phyloP scores from a whole-genome alignment of 2,113 vertebrate genomes.

The Pedetes capensis region DNA sequence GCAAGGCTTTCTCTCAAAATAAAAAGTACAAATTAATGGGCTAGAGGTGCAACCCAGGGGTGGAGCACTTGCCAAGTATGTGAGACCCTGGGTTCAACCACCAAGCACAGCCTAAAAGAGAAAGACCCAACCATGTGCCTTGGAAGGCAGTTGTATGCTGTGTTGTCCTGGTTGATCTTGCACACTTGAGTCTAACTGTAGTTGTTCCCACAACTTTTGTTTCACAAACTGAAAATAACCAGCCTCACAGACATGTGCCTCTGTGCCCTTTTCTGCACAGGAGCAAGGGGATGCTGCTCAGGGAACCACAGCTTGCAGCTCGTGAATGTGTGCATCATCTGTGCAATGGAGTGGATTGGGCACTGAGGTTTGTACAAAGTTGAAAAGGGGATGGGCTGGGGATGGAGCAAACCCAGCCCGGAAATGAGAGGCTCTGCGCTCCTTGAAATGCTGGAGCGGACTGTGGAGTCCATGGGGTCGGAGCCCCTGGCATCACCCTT shows the following conservation, averaged over 20 bases:
- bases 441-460: not conserved
- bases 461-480: not conserved
- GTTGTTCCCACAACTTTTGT: not conserved
- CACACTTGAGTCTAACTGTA: not conserved
- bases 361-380: not conserved
- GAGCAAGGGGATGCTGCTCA: not conserved
- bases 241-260: not conserved
- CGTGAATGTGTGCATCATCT: constrained; percentile 19
- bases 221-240: not conserved
- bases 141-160: not conserved
- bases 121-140: not conserved
- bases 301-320: not conserved
- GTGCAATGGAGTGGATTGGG: not conserved
- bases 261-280: not conserved
- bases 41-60: no score
- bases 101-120: no score
- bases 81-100: no score
- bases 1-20: no score
- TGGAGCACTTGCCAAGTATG: no score
- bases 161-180: not conserved
- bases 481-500: not conserved
- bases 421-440: not conserved
- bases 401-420: not conserved
- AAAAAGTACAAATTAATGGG: no score
- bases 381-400: not conserved